Base-by-base conservation (phyloP, 2,113 vertebrate genomes). In the Burhinus oedicnemus region DNA sequence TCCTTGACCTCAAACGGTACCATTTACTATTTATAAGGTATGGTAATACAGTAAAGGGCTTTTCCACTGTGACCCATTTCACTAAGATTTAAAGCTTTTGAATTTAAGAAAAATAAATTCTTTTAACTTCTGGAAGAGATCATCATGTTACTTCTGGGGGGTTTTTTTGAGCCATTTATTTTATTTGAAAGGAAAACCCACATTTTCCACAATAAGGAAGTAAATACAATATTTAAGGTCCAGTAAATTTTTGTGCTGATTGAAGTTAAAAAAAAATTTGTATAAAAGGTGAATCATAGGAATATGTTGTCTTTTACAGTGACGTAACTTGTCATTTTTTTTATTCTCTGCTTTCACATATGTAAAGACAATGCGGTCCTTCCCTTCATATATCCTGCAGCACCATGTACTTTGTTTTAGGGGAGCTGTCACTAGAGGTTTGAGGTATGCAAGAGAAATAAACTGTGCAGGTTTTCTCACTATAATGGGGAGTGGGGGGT, bases 21-120 rank as follows among this genome's bases (percentile, higher is more conserved):
- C 18, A 57, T 93, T 97, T 95, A 89, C 49, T 97, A 76, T 98
- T 97, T 97, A 91, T 97, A 78, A 93, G 52, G 66, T 91, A 52
- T 57, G 90, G 34, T 78, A 84, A 68, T 89, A 36, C 89, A 36
- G 45, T 94, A 95, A 96, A 94, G 49, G 60, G 6, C 71, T 92
- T 96, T 96, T 92, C 86, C 85, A 77, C 85, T 97, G 94, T 96
- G 91, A 84, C 78, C 55, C 83, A 38, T 91, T 94, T 77, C 81
- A 83, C 70, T 82, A 90, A 94, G 80, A 96, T 97, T 93, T 92
- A 95, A 92, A 77, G 71, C 54, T 92, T 95, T 77, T 83, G 22
- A 83, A 74, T 86, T 69, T 65, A 77, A 90, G 74, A 79, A 83
- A 86, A 96, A 82, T 38, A 51, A 93, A 74, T 95, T 55, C 1